Conservation (phyloP, 2,113 vertebrate genomes). For the Eclectus roratus region DNA sequence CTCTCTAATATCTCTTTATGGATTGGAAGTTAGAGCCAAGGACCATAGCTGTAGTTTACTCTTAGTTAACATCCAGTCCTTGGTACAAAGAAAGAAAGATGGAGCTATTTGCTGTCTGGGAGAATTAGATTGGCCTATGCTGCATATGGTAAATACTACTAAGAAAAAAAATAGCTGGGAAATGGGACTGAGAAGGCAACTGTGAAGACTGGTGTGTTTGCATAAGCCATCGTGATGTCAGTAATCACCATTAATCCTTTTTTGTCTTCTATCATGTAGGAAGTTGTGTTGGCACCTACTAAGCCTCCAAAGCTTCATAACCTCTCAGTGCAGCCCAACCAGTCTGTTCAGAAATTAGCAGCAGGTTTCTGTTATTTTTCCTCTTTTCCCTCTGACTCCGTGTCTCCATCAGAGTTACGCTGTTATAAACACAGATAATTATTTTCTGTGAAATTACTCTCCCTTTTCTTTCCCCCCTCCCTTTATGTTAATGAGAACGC, state of each 20-base stretch:
- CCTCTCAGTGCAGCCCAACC: not conserved
- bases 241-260: not conserved
- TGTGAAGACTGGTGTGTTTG: not conserved
- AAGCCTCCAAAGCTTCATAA: not conserved
- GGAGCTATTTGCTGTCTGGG: not conserved
- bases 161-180: not conserved
- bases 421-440: slow-evolving; percentile 2
- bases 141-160: not conserved
- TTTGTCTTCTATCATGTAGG: not conserved
- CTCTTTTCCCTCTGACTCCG: not conserved
- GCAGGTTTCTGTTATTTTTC: not conserved
- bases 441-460: slow-evolving; percentile 31
- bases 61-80: not conserved
- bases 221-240: not conserved
- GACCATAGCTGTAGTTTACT: not conserved
- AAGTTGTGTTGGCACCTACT: not conserved
- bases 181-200: not conserved
- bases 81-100: not conserved
- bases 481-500: slow-evolving; percentile 8
- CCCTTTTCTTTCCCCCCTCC: not conserved
- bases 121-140: not conserved
- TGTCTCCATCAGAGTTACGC: not conserved
- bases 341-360: not conserved
- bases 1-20: not conserved
- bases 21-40: not conserved